Base-by-base conservation (phyloP, 1,140 invertebrate genomes). In the Liolophura sinensis region DNA sequence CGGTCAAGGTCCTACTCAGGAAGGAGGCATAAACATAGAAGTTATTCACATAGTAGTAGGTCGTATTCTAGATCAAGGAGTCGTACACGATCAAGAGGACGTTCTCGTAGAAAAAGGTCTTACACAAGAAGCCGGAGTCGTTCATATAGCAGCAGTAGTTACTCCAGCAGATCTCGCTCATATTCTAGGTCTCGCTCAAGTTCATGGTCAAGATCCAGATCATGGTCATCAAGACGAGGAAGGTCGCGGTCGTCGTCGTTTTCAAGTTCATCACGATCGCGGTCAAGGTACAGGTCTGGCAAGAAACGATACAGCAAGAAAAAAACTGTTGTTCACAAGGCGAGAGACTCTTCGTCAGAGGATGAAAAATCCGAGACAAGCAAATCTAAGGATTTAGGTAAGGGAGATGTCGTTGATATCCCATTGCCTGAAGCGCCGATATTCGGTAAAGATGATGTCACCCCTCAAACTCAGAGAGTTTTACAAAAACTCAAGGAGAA, bases 11-110 rank as follows among this genome's bases (percentile, higher is more conserved):
- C 73, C 49, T 62, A 72, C 27, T 78, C 78, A 7, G 59, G 74
- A 48, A 77, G 71, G 9, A 62, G 71, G 48, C 65, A 58, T 3
- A 70, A 67, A 60, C 24, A 73, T 54, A 68, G 70, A 9, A 77
- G 71, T 62, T 78, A 79, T 52, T 75, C 75, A 20, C 72, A 77
- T 57, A 76, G 77, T 61, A 78, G 74, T 62, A 69, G 71, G 15
- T 80, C 78, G 52, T 74, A 69, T 49, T 71, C 71, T 27, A 59
- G 71, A 54, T 73, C 74, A 31, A 63, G 73, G 40, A 73, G 69
- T 46, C 72, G 71, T 25, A 66, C 73, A 31, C 70, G 72, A 49
- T 71, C 71, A 50, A 60, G 73, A 60, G 69, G 68, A n/a, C 46
- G 71, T 20, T 70, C 68, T 50, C 64, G 62, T 46, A 62, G 63